Conservation (phyloP, 64 coral and sea anemone genomes). For the Actinia tenebrosa region DNA sequence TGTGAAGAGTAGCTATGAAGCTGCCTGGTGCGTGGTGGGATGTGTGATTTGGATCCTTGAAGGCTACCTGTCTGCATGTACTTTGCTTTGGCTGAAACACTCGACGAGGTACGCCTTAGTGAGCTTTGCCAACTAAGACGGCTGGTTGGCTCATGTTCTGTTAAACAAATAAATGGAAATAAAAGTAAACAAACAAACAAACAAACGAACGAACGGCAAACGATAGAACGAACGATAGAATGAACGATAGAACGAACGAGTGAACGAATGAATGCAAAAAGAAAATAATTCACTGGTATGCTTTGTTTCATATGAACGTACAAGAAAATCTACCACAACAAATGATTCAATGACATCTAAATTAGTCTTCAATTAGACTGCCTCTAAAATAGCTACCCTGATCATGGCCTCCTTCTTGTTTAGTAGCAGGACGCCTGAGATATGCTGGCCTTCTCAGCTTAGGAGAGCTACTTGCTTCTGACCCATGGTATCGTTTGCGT, state of each 20-base stretch:
- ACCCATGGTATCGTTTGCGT: slow-evolving; percentile 59
- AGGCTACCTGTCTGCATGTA: slow-evolving; percentile 36
- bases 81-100: slow-evolving; percentile 54
- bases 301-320: too few species aligned
- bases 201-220: too few species aligned
- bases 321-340: neutral
- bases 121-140: slow-evolving; percentile 68
- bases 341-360: too few species aligned
- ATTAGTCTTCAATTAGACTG: too few species aligned
- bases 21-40: slow-evolving; percentile 24
- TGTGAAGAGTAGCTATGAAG: slow-evolving; percentile 37
- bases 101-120: slow-evolving; percentile 48
- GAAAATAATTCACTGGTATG: too few species aligned
- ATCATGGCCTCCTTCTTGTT: neutral
- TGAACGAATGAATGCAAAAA: too few species aligned
- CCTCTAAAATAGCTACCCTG: neutral
- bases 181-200: neutral
- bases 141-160: slow-evolving; percentile 15
- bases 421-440: neutral
- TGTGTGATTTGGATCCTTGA: slow-evolving; percentile 1
- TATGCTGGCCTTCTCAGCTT: slow-evolving; percentile 19
- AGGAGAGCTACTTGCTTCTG: slow-evolving; percentile 61
- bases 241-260: too few species aligned
- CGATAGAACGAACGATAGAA: too few species aligned
- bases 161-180: neutral